phyloP scores from a whole-genome alignment of 2,797 vertebrate genomes.

The Pteropus rufus region DNA sequence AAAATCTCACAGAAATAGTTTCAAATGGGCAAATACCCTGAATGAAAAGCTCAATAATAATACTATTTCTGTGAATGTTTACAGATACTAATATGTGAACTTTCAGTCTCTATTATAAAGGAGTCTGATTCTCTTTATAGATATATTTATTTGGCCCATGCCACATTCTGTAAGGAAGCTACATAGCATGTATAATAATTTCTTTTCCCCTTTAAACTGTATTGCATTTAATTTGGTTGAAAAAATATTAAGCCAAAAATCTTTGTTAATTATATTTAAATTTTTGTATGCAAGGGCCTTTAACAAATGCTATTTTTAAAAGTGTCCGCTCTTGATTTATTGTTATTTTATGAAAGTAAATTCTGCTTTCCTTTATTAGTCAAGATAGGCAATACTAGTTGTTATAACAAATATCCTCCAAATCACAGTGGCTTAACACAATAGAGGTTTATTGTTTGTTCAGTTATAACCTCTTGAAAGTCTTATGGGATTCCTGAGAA shows the following conservation, averaged over 20 bases:
- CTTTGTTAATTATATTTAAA: conserved; percentile 20
- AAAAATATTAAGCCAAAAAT: background rate
- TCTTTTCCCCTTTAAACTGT: background rate
- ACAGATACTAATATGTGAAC: background rate
- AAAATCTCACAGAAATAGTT: conserved; percentile 37
- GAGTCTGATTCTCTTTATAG: background rate
- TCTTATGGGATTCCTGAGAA: background rate
- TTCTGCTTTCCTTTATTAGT: background rate
- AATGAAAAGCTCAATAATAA: conserved; percentile 14
- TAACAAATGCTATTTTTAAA: conserved; percentile 1
- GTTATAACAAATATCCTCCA: background rate
- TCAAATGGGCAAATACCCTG: background rate
- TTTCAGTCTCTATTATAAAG: background rate
- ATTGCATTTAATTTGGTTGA: background rate
- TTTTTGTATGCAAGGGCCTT: background rate
- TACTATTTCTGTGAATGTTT: background rate
- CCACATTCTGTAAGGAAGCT: background rate
- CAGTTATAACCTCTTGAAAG: background rate
- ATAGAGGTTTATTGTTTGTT: background rate
- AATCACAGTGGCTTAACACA: background rate
- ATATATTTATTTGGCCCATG: background rate
- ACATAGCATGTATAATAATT: background rate
- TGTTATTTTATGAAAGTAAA: background rate
- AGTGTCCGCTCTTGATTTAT: background rate
- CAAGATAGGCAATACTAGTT: background rate